These are phyloP conservation scores for Actias luna DNA, from an alignment of 2,888 invertebrate genomes.

Conservation along the genomic window DNA sequence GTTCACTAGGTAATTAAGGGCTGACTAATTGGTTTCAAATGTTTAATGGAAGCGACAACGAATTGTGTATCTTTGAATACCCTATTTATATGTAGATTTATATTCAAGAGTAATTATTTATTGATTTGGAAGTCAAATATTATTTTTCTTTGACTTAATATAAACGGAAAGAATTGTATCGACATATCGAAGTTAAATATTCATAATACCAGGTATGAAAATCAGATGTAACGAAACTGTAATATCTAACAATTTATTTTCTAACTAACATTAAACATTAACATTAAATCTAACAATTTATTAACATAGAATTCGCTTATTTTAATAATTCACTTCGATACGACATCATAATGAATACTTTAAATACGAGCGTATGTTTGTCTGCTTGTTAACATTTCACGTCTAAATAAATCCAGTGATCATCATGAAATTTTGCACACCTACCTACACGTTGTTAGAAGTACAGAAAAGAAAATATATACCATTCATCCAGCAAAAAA, in stretches of 20 bases:
- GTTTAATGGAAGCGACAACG: conserved; percentile 5
- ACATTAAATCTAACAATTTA: too few species aligned
- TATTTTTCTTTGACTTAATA: background rate
- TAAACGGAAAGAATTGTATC: background rate
- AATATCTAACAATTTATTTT: background rate
- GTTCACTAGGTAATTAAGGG: background rate
- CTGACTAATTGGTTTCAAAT: conserved; percentile 9
- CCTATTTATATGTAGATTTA: conserved; percentile 7
- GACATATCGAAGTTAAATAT: background rate
- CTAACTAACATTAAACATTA: too few species aligned
- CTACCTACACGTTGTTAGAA: too few species aligned
- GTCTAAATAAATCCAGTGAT: too few species aligned
- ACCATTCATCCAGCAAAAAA: too few species aligned
- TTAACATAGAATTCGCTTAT: too few species aligned
- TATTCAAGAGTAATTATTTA: conserved; percentile 1
- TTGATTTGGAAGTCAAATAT: background rate
- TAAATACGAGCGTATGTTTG: too few species aligned
- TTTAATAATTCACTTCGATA: too few species aligned
- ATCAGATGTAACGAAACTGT: background rate
- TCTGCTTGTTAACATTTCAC: too few species aligned
- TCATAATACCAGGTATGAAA: background rate
- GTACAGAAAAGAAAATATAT: too few species aligned
- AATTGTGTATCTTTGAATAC: background rate
- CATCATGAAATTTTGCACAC: too few species aligned
- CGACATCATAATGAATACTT: too few species aligned